A percentile compares a stretch with the other conserved stretches of the same genome.
Evolutionary conservation across 2,797 vertebrate genomes (phyloP).

Genomic region (Rhinoraja longicauda): DNA sequence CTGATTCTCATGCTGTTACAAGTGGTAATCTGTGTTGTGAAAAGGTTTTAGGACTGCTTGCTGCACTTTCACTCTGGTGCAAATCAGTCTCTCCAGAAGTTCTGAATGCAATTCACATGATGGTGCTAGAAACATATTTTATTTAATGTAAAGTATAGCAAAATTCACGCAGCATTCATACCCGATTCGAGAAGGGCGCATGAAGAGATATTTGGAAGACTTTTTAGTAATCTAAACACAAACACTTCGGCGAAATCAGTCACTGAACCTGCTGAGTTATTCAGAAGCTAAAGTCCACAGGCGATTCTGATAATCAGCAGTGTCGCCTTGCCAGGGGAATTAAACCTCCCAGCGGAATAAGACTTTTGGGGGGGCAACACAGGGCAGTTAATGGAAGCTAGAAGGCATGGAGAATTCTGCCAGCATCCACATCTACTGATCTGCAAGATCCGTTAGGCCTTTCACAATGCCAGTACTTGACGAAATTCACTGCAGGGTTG

Average conservation of each 20-base stretch:
- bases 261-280: background rate
- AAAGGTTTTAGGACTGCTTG: background rate
- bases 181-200: background rate
- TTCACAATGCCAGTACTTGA: background rate
- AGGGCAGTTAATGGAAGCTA: background rate
- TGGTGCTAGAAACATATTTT: background rate
- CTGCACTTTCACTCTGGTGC: background rate
- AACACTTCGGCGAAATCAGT: background rate
- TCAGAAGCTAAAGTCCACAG: background rate
- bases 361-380: background rate
- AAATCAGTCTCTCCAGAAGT: background rate
- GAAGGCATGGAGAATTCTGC: background rate
- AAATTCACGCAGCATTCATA: background rate
- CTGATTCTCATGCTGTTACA: background rate
- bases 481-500: background rate
- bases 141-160: conserved; percentile 12
- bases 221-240: background rate
- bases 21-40: background rate
- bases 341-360: background rate
- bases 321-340: background rate
- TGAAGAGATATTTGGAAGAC: background rate
- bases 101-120: background rate
- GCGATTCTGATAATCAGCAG: background rate
- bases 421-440: background rate
- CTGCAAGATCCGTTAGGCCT: background rate